Base-by-base conservation (phyloP, 2,797 vertebrate species). In the Pangasius krempfi region DNA sequence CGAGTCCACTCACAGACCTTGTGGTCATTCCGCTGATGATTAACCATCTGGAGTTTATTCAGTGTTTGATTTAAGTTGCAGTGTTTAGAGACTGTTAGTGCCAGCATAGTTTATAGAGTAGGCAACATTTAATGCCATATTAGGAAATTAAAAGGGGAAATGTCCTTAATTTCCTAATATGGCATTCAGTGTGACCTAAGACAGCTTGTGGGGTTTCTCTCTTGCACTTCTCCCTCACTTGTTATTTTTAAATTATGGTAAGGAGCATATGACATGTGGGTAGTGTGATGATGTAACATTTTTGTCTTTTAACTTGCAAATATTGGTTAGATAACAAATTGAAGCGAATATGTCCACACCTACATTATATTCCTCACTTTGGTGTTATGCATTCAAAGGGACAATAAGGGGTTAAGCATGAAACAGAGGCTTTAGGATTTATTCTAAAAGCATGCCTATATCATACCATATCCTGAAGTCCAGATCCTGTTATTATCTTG, bases 81-180 rank as follows among this genome's bases (percentile, higher is more conserved):
- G 54, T 78, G 62, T 79, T 79, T 79, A 33, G 40, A 87, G 72
- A 73, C 5, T 50, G 85, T 54, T 18, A 66, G 60, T 66, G 52
- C 30, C 50, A 76, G 73, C 58, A 76, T 72, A 88, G 80, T 73
- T 72, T 88, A 73, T 68, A 80, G 66, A 18, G 54, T 84, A 86
- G 82, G 75, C 60, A 89, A 84, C 87, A 82, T 92, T 92, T 92
- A 87, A 92, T 86, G 89, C 89, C 92, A 79, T 88, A 79, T 89
- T 89, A 88, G 90, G 88, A 73, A 73, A 91, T 86, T 86, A 86
- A 81, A 80, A 89, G 89, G 88, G 90, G 70, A 89, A 90, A 91
- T 91, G 90, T 91, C 73, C 27, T 78, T 78, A 78, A 79, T 78
- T 62, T 0, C 85, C 85, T 62, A 86, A 76, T 86, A 86, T 76